phyloP scores from a whole-genome alignment of 2,113 vertebrate species.

The Hemiscyllium ocellatum region DNA sequence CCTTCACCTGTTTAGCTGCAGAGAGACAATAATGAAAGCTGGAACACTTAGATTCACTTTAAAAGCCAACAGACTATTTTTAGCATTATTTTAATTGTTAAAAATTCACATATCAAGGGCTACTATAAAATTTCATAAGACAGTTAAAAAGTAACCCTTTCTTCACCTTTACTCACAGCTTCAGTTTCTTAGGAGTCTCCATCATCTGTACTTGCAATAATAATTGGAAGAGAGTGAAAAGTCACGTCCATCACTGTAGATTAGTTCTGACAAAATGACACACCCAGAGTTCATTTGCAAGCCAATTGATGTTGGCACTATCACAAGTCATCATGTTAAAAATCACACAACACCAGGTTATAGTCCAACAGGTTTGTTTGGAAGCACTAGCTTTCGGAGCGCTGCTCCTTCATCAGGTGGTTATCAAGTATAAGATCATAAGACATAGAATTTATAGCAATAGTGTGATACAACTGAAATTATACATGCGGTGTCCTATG shows the following conservation, averaged over 20 bases:
- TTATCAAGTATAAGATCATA: too few species aligned
- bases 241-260: background rate
- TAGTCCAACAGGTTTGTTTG: too few species aligned
- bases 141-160: background rate
- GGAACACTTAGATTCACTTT: background rate
- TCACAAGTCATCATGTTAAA: background rate
- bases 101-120: background rate
- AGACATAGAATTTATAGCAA: too few species aligned
- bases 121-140: background rate
- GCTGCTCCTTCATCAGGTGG: too few species aligned
- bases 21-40: background rate
- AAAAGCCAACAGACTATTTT: background rate
- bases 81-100: background rate
- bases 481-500: too few species aligned
- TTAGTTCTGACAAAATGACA: background rate
- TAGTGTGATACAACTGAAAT: too few species aligned
- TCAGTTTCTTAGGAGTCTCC: background rate
- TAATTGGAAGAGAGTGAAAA: background rate
- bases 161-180: background rate
- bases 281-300: background rate
- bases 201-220: background rate
- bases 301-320: too few species aligned
- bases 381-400: too few species aligned
- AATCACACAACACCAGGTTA: too few species aligned
- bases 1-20: conserved; percentile 24